Conservation (phyloP, 2,113 vertebrate species). For the Amblyornis subalaris region DNA sequence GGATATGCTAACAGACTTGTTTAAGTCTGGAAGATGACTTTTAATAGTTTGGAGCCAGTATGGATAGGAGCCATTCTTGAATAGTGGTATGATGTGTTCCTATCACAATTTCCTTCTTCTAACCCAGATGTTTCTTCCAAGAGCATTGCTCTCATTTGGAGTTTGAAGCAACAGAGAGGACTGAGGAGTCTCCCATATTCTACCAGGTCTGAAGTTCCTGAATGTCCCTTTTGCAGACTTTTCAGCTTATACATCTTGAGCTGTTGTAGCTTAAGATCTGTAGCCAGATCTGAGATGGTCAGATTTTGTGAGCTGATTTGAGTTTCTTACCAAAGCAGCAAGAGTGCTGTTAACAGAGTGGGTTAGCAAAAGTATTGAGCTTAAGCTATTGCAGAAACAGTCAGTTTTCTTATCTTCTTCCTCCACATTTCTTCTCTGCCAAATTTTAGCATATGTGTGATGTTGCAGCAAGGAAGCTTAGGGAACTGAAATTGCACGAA, state of each 20-base stretch:
- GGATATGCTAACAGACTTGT: background rate
- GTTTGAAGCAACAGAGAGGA: background rate
- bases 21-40: background rate
- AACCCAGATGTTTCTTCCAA: accelerated
- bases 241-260: background rate
- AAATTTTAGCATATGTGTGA: slow-evolving; percentile 13
- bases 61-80: background rate
- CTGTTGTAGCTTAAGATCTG: background rate
- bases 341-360: background rate
- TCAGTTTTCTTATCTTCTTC: background rate
- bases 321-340: background rate
- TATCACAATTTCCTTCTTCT: background rate
- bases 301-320: background rate
- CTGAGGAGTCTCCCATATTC: background rate
- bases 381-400: background rate
- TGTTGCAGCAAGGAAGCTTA: background rate
- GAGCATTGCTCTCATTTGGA: background rate
- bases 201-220: background rate
- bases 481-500: background rate
- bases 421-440: background rate
- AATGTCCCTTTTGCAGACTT: background rate
- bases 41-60: background rate
- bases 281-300: background rate
- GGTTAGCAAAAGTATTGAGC: background rate
- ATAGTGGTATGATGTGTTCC: background rate